Conservation (phyloP, 2,888 invertebrate genomes). For the Melinaea marsaeus region DNA sequence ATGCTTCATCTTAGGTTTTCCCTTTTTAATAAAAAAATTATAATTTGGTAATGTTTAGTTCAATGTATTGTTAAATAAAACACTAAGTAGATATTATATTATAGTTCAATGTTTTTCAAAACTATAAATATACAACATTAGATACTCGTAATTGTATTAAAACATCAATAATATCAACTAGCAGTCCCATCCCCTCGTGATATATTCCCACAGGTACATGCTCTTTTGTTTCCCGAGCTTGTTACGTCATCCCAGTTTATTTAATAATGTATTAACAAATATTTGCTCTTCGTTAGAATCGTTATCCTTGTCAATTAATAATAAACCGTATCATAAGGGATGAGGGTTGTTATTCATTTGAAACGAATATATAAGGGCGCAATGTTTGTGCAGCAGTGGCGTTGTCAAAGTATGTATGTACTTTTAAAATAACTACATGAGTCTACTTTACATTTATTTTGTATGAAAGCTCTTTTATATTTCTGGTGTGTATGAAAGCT, state of each 20-base stretch:
- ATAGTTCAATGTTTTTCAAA: no score
- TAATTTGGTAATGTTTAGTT: no score
- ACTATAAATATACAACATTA: no score
- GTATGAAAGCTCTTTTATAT: no score
- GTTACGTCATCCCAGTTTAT: constrained; percentile 41
- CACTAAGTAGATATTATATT: no score
- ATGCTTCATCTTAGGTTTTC: no score
- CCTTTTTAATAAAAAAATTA: no score
- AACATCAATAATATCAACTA: not conserved
- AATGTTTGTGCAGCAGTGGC: not conserved
- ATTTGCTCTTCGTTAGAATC: constrained; percentile 60
- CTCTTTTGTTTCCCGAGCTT: constrained; percentile 25
- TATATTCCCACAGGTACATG: not conserved
- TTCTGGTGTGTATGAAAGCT: not conserved
- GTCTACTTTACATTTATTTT: no score
- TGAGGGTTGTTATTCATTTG: not conserved
- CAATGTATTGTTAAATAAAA: no score
- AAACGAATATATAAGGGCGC: not conserved
- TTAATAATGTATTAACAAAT: constrained; percentile 55
- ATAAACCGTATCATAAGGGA: not conserved
- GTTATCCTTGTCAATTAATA: not conserved
- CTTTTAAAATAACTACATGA: not conserved
- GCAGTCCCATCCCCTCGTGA: not conserved
- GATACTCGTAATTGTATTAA: no score
- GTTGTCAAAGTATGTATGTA: not conserved